Conservation (phyloP, 1,140 invertebrate genomes). For the Heliconius hermathena region DNA sequence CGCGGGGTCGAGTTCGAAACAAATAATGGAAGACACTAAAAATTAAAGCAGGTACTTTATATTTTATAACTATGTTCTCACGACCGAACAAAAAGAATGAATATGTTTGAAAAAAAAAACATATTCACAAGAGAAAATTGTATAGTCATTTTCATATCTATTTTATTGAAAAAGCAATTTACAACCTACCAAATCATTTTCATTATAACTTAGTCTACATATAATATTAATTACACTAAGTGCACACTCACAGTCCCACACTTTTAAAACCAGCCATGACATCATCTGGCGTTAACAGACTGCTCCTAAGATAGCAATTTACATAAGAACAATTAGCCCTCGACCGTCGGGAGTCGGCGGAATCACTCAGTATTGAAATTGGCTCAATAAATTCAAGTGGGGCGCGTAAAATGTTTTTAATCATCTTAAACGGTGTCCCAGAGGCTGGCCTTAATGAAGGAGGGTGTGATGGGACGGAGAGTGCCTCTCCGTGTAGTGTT, state of each 20-base stretch:
- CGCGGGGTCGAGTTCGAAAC: too few species aligned
- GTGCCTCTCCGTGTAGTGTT: neutral
- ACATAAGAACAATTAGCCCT: slow-evolving; percentile 29
- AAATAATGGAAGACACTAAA: too few species aligned
- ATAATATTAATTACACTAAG: neutral
- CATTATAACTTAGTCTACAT: neutral
- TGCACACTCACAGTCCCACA: neutral
- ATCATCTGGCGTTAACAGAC: neutral
- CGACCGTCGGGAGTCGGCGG: neutral
- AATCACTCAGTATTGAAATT: slow-evolving; percentile 31
- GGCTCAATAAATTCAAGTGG: slow-evolving; percentile 33
- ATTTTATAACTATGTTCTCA: too few species aligned
- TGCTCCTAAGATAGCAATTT: slow-evolving; percentile 21
- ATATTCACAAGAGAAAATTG: too few species aligned
- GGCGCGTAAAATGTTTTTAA: slow-evolving; percentile 34
- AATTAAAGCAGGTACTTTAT: too few species aligned
- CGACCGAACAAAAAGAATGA: too few species aligned
- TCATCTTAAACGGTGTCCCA: slow-evolving; percentile 33
- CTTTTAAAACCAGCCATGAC: neutral
- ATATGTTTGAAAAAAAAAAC: too few species aligned
- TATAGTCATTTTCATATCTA: too few species aligned
- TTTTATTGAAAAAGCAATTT: neutral
- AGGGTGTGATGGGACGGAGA: neutral
- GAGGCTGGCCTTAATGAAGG: slow-evolving; percentile 12
- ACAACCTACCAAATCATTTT: neutral